Conservation (phyloP, 1,140 invertebrate species). For the Aradophagus sp. region DNA sequence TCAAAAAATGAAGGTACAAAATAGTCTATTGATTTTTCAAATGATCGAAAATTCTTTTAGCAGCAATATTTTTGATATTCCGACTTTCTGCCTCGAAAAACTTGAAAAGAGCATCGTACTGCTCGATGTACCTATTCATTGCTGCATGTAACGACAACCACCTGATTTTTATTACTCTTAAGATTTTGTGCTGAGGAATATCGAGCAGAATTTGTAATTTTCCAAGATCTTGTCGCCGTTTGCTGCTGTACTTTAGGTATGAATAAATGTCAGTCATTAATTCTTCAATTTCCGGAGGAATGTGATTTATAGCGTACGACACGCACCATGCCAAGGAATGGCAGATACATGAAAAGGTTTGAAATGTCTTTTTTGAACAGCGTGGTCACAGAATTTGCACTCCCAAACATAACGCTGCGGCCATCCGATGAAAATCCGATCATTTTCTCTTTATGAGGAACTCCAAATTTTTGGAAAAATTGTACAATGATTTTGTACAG, state of each 20-base stretch:
- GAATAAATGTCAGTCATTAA: conserved; percentile 13
- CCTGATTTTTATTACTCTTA: conserved; percentile 23
- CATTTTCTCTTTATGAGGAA: conserved; percentile 67
- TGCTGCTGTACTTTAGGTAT: conserved; percentile 26
- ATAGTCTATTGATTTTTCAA: conserved; percentile 17
- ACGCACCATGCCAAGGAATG: conserved; percentile 26
- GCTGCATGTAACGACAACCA: conserved; percentile 28
- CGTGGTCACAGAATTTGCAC: conserved; percentile 48
- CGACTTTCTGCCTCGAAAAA: conserved; percentile 28
- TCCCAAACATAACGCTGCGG: conserved; percentile 57
- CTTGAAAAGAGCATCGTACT: conserved; percentile 25
- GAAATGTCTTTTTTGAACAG: conserved; percentile 58
- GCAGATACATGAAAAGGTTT: conserved; percentile 28
- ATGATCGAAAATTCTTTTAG: conserved; percentile 22
- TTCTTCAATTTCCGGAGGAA: conserved; percentile 26
- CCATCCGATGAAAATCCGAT: conserved; percentile 69
- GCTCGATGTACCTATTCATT: conserved; percentile 14
- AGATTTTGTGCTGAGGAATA: conserved; percentile 26
- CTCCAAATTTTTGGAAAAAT: conserved; percentile 59
- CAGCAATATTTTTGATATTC: conserved; percentile 6
- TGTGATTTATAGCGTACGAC: conserved; percentile 8
- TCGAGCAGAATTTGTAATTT: conserved; percentile 17
- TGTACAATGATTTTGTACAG: conserved; percentile 53
- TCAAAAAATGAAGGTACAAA: conserved; percentile 38
- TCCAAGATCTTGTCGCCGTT: conserved; percentile 1